Conservation (phyloP, 2,888 invertebrate genomes). For the Macaria liturata region DNA sequence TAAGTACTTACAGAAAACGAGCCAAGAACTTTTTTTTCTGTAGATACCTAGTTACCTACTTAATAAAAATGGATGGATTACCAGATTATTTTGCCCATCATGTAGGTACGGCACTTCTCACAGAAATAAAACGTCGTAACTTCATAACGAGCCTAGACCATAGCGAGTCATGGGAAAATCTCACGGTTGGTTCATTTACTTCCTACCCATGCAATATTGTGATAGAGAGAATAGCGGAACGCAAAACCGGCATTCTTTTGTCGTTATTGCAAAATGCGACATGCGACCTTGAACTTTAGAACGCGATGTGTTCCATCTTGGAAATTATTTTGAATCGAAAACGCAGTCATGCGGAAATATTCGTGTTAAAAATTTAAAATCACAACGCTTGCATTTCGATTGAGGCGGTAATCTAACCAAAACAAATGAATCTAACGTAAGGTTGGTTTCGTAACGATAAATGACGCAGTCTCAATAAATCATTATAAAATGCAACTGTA, state of each 20-base stretch:
- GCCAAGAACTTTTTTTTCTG: too few relatives aligned
- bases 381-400: too few relatives aligned
- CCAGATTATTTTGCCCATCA: too few relatives aligned
- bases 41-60: too few relatives aligned
- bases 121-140: conserved; percentile 31
- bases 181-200: conserved; percentile 34
- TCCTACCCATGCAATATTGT: conserved; percentile 7
- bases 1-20: too few relatives aligned
- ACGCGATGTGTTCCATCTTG: conserved; percentile 6
- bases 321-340: conserved; percentile 2
- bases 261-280: neutral
- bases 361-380: neutral
- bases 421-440: too few relatives aligned
- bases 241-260: conserved; percentile 1
- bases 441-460: neutral
- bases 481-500: conserved; percentile 3
- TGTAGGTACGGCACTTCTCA: too few relatives aligned
- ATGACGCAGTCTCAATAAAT: conserved; percentile 11
- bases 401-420: too few relatives aligned
- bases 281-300: conserved; percentile 15
- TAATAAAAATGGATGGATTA: too few relatives aligned
- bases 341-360: neutral
- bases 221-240: conserved; percentile 1
- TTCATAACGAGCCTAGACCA: conserved; percentile 29
- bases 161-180: conserved; percentile 46